Percentiles rank a stretch among this genome's conserved stretches.
Evolutionary conservation across 2,797 vertebrate species (phyloP).

Genomic region (Buphagus erythrorhynchus): DNA sequence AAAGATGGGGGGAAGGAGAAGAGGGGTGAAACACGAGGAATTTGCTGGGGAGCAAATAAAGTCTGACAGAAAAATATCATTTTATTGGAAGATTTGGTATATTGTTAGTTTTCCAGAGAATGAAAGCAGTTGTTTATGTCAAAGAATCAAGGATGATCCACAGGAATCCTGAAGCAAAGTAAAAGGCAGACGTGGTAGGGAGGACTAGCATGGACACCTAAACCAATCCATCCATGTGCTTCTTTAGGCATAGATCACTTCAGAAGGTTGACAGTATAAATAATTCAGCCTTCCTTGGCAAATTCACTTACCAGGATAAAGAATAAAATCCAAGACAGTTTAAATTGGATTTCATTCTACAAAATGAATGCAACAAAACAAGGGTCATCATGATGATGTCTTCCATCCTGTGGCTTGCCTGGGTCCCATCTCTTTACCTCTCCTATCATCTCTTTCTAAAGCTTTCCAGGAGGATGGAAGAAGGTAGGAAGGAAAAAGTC

Average conservation of each 20-base stretch:
- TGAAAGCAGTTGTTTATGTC: background rate
- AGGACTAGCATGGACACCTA: background rate
- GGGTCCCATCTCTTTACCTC: background rate
- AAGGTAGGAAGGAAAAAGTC: background rate
- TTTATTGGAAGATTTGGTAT: background rate
- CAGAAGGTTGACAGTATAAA: background rate
- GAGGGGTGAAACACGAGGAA: fast-evolving
- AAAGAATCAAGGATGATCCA: background rate
- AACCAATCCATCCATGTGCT: background rate
- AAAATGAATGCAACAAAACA: background rate
- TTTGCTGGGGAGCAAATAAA: background rate
- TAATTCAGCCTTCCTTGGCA: background rate
- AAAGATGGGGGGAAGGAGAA: background rate
- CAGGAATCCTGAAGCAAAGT: background rate
- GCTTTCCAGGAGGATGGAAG: background rate
- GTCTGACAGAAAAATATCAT: background rate
- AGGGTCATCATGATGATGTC: background rate
- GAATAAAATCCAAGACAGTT: background rate
- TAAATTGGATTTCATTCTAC: background rate
- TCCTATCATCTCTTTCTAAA: background rate
- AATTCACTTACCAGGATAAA: background rate
- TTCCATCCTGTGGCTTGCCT: background rate
- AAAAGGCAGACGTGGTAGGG: background rate
- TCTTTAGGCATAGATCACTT: background rate
- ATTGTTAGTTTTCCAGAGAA: background rate